A percentile compares a stretch with the other conserved stretches of the same genome.
These are phyloP conservation scores for Oryzias sinensis DNA, from an alignment of 2,797 vertebrate species.

Conservation along the genomic window DNA sequence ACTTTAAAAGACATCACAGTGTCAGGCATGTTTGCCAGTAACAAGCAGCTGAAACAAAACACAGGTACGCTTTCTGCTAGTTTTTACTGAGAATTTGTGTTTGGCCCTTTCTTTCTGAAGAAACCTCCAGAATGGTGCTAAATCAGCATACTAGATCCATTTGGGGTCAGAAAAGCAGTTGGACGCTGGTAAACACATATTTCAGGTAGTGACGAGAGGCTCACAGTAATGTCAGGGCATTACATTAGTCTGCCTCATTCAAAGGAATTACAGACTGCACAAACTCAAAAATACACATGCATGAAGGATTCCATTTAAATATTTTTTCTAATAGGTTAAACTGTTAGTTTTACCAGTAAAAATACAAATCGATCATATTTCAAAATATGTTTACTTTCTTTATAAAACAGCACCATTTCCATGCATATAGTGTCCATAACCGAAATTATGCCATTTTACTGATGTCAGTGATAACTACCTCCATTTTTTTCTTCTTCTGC, in stretches of 20 bases:
- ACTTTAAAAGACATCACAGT: too few relatives aligned
- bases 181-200: slow-evolving; percentile 42
- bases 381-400: too few relatives aligned
- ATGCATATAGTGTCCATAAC: slow-evolving; percentile 46
- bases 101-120: slow-evolving; percentile 28
- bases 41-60: neutral
- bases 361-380: slow-evolving; percentile 10
- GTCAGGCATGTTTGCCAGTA: too few relatives aligned
- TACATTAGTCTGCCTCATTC: slow-evolving; percentile 18
- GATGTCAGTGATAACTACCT: slow-evolving; percentile 67
- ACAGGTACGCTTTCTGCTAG: slow-evolving; percentile 5
- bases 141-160: slow-evolving; percentile 23
- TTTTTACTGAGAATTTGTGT: slow-evolving; percentile 9
- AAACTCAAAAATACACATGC: neutral
- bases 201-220: slow-evolving; percentile 17
- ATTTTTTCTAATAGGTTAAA: neutral
- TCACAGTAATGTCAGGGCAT: slow-evolving; percentile 30
- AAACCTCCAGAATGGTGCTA: neutral
- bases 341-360: slow-evolving; percentile 22
- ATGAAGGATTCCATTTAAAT: neutral
- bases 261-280: slow-evolving; percentile 9
- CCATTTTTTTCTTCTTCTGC: slow-evolving; percentile 42
- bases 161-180: slow-evolving; percentile 24
- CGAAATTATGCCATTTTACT: slow-evolving; percentile 63
- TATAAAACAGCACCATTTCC: slow-evolving; percentile 45